phyloP scores from a whole-genome alignment of 2,113 vertebrate genomes.

The Octodon degus region DNA sequence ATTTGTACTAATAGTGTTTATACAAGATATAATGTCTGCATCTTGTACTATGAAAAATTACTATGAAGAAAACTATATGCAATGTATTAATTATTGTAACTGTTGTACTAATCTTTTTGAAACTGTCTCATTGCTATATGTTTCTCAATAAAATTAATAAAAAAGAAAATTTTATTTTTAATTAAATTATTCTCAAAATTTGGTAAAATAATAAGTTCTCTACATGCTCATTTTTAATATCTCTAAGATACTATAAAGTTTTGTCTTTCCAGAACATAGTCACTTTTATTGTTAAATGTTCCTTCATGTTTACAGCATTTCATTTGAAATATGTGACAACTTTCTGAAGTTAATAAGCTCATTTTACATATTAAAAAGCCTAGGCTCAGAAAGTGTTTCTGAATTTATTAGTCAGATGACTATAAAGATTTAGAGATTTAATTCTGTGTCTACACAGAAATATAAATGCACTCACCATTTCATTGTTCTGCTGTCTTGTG shows the following conservation, averaged over 20 bases:
- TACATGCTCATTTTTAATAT: neutral
- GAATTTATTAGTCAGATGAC: neutral
- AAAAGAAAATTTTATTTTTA: neutral
- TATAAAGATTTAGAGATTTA: neutral
- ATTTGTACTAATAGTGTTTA: no score
- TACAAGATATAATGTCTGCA: no score
- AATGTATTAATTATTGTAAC: no score
- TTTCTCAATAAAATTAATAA: no score
- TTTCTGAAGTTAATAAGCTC: neutral
- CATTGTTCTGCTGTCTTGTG: neutral
- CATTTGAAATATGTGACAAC: neutral
- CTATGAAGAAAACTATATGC: no score
- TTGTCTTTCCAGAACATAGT: neutral
- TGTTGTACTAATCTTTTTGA: no score
- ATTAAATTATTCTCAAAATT: constrained; percentile 39
- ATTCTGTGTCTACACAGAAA: neutral
- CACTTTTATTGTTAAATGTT: neutral
- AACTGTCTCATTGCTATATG: no score
- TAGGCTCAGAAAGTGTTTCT: constrained; percentile 16
- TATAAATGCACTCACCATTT: neutral
- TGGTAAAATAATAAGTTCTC: neutral
- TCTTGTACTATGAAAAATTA: no score
- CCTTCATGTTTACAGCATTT: neutral
- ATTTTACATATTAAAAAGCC: neutral
- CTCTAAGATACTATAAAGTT: neutral